Percentiles rank a stretch among this genome's conserved stretches.
Evolutionary conservation across 2,888 invertebrate genomes (phyloP).

Genomic region (Nebria salina): DNA sequence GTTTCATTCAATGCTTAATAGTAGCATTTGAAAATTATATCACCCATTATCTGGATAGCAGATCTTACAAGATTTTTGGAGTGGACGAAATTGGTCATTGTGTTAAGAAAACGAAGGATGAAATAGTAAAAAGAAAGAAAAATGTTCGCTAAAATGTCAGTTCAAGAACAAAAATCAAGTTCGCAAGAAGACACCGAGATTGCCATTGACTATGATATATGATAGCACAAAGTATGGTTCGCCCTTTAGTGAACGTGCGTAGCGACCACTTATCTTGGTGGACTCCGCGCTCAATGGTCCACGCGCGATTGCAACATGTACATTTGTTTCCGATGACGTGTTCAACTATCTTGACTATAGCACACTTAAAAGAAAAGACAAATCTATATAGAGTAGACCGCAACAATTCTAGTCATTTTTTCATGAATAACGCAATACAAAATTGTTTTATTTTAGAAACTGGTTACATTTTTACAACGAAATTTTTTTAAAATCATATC

Average conservation of each 20-base stretch:
- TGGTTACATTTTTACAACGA: no score
- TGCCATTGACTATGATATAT: conserved; percentile 46
- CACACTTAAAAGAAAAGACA: not conserved
- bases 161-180: conserved; percentile 45
- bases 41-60: not conserved
- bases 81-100: not conserved
- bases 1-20: not conserved
- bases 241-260: not conserved
- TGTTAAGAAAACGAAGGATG: not conserved
- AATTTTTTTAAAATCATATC: no score
- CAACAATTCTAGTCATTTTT: not conserved
- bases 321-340: not conserved
- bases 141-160: conserved; percentile 34
- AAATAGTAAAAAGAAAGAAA: conserved; percentile 31
- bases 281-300: not conserved
- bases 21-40: not conserved
- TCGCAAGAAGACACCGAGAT: conserved; percentile 38
- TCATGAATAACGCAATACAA: not conserved
- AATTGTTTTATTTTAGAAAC: not conserved
- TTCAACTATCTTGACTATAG: conserved; percentile 1
- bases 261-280: not conserved
- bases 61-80: not conserved
- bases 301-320: not conserved
- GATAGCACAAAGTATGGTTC: conserved; percentile 13
- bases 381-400: not conserved